Evolutionary conservation across 2,113 vertebrate species (phyloP), one percentile per base, ranked within the genome.

Genomic region (Oryzias curvinotus): DNA sequence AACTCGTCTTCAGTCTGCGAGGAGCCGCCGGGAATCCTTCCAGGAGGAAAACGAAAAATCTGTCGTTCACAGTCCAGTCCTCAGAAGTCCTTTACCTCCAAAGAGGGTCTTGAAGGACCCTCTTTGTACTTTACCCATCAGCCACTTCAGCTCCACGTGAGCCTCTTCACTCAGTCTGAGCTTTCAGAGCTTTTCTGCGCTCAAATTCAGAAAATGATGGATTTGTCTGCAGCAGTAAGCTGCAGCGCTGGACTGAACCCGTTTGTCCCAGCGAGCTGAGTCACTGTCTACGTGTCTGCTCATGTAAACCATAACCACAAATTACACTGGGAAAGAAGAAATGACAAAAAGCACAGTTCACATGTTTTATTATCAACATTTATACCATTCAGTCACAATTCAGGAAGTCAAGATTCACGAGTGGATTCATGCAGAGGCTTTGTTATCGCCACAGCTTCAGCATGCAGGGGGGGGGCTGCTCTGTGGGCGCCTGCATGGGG

Each of bases 261-360:
- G 36, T 36, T 36, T 36, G 52, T 62, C 44, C 28, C 1, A 62
- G 50, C 45, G 5, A 7, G 54, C 62, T 7, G 25, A 52, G 44
- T 56, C 54, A 60, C 36, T 36, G 36, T 36, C 36, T 36, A 8
- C 15, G 19, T 30, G 57, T 65, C 65, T 63, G 50, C 17, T 44
- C 75, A 51, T 65, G 54, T n/a, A 55, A 68, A 80, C 64, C 65
- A 85, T 77, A 85, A 65, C 74, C 64, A 70, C 63, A 90, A 91
- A 89, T 94, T 92, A 95, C 95, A 97, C 92, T 91, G 91, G 94
- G 94, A 96, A 98, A 98, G 93, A 94, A 96, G 95, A 92, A 93
- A 98, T 87, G 95, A 96, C 97, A 97, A 96, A 96, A 95, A 96
- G 94, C 95, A 97, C 93, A 98, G 95, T 98, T 98, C 88, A 99